phyloP scores from a whole-genome alignment of 2,113 vertebrate species.

The Suncus etruscus region DNA sequence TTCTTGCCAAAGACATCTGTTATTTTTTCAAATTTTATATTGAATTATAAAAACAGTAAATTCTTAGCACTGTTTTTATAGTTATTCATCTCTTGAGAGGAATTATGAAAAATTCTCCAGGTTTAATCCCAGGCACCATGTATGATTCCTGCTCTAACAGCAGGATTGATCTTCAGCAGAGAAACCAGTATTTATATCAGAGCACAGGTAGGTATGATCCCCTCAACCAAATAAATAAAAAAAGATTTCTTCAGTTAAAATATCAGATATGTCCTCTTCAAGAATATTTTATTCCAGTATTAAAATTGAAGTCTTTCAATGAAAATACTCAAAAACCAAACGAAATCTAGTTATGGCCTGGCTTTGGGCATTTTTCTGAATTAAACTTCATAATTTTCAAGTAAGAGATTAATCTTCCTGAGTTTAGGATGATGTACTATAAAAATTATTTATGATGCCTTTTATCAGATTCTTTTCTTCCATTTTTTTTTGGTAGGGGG shows the following conservation, averaged over 20 bases:
- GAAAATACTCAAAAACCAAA: slow-evolving; percentile 8
- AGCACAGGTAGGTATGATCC: no score
- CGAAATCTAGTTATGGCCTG: slow-evolving; percentile 2
- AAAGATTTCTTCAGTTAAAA: not conserved
- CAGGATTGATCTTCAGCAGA: no score
- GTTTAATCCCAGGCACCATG: no score
- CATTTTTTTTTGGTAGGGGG: no score
- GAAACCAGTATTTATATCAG: no score
- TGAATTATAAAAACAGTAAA: slow-evolving; percentile 21
- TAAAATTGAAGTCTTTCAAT: not conserved
- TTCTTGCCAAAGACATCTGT: slow-evolving; percentile 53
- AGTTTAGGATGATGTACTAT: no score
- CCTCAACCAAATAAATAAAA: not conserved
- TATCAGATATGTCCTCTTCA: not conserved
- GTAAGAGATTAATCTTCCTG: no score
- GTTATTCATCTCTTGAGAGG: not conserved
- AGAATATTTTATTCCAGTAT: not conserved
- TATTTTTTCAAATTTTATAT: slow-evolving; percentile 30
- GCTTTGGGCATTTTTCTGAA: slow-evolving; percentile 10
- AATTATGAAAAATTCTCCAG: slow-evolving; percentile 20
- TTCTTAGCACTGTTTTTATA: not conserved
- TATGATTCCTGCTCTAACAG: no score
- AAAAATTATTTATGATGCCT: no score
- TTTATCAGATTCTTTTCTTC: no score
- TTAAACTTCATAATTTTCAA: not conserved